Evolutionary conservation across 2,113 vertebrate genomes (phyloP), one percentile per base, ranked within the genome.

Genomic region (Hystrix brachyura): DNA sequence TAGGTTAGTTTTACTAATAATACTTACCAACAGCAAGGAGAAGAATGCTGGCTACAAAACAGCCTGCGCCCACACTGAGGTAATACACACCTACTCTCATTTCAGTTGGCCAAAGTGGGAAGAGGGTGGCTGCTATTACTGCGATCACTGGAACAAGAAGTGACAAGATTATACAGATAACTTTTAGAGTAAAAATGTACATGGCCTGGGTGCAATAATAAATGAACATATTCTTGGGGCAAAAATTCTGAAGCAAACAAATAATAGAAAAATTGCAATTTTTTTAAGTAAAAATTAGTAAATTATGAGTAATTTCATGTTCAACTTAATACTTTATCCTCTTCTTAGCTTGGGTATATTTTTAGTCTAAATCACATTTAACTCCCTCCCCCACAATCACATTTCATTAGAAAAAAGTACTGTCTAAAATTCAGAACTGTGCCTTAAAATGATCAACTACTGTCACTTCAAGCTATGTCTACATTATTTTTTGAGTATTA

Each of bases 1-100:
- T 25, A 3, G 46, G 55, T 91, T 72, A 90, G 14, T 29, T 62
- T 78, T 90, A 79, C 14, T 4, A 62, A 7, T 0, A 89, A 55
- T 91, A 99, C 99, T 99, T 98, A 99, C 99, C 99, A 5, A 99
- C 99, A 32, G 99, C 99, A 3, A 99, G 99, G 27, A 99, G 99
- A 79, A 99, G 98, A 97, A 99, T 99, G 96, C 99, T 99, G 98
- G 99, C 99, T 23, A 99, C 99, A 59, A 99, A 99, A 97, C 99
- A 99, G 98, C 99, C 99, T 1, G 99, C 99, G 0, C 99, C 99
- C 55, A 99, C 99, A 25, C 99, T 99, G 96, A 99, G 99, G 98
- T 99, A 99, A 98, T 99, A 99, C 88, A 99, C 99, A 60, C 99
- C 99, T 25, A 99, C 99, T 64, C 99, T 99, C 99, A 99, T 99